Evolutionary conservation across 2,797 vertebrate genomes (phyloP).

Genomic region (Sebastes minor): DNA sequence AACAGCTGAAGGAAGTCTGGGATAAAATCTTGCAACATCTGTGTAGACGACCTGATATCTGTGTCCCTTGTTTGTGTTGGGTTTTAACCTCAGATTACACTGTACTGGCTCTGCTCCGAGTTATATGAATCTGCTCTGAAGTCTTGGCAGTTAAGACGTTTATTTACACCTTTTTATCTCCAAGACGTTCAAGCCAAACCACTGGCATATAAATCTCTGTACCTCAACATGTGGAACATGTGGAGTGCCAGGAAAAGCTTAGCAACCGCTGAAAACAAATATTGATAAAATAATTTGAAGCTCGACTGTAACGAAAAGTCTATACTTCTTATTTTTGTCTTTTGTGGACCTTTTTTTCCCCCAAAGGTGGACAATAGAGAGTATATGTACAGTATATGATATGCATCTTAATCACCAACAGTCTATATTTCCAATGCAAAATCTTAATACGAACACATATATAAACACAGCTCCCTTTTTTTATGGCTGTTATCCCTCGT

Average conservation of each 20-base stretch:
- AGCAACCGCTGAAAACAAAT: neutral
- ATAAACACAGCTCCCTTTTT: neutral
- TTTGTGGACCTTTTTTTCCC: neutral
- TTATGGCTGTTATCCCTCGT: neutral
- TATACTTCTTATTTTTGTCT: neutral
- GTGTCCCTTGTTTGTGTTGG: neutral
- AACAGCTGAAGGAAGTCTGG: neutral
- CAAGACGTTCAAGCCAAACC: neutral
- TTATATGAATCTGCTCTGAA: neutral
- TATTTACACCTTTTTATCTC: neutral
- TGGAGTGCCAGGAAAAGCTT: neutral
- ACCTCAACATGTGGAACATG: neutral
- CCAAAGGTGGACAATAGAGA: neutral
- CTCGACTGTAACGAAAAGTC: neutral
- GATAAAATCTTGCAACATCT: neutral
- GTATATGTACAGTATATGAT: neutral
- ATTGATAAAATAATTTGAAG: neutral
- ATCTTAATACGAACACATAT: neutral
- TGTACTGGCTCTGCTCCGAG: neutral
- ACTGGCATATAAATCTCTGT: neutral
- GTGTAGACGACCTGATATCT: neutral
- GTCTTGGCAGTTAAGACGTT: neutral
- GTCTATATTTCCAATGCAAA: neutral
- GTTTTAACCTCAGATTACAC: neutral
- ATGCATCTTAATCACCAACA: neutral